Evolutionary conservation across 2,888 invertebrate genomes (phyloP), one percentile per base, ranked within the genome.

Genomic region (Spodoptera littoralis): DNA sequence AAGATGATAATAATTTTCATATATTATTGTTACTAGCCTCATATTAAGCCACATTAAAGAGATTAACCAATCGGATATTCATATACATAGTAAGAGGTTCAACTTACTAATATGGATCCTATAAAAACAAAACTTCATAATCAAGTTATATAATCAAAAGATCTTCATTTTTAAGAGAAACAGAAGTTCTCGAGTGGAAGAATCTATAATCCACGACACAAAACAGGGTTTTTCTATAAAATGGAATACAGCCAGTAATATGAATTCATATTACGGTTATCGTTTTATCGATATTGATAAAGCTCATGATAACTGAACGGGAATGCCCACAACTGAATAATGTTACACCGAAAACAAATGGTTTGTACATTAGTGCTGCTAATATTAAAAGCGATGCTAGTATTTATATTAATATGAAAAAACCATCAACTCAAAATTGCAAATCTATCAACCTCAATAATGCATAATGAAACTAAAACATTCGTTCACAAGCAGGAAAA

Each of bases 211-310:
- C 8, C 9, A 36, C 36, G 6, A 36, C 24, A 0, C 13, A 55
- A 27, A 5, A 13, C 30, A 11, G 30, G 30, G 30, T 46, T 46
- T 41, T 54, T 46, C 9, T 44, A n/a, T 49, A 58, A 51, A 59
- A 44, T 69, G 27, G 4, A 48, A 43, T 12, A 42, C 22, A 12
- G 18, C n/a, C 5, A 27, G 45, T 12, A 18, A 27, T 22, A n/a
- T 36, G 43, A 41, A 41, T 44, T 53, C 18, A 1, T 13, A 11
- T 47, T 11, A 12, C 3, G 24, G 52, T 44, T 45, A 53, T 66
- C 48, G 3, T 24, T 52, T 52, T 57, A 73, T 43, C 48, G 47
- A 53, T 45, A 36, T 44, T 36, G 48, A 67, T 56, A 52, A 52
- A 47, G 47, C 46, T 52, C 22, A 22, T 44, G 64, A 71, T 67